Base-by-base conservation (phyloP, 2,888 invertebrate genomes). In the Trypoxylon attenuatum region DNA sequence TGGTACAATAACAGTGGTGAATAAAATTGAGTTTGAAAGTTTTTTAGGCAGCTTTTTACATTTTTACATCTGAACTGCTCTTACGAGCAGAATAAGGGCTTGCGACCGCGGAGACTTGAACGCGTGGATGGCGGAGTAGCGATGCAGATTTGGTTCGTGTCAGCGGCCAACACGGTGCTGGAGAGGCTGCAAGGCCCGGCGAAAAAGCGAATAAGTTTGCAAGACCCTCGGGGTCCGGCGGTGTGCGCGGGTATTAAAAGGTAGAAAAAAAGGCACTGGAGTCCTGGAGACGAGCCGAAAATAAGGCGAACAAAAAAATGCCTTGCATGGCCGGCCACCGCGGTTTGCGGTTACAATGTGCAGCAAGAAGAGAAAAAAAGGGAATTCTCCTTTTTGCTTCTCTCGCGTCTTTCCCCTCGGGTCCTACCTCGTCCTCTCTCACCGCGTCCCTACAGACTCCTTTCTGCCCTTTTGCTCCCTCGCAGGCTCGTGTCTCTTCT, bases 261-360 rank as follows among this genome's bases (percentile, higher is more conserved):
- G 43, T 46, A 50, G 43, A 56, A 50, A 46, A 47, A 45, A 18
- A 50, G 39, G 46, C 27, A 55, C 45, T 16, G 16, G 23, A 21
- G 8, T 42, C 39, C 54, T n/a, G 29, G n/a, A 42, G 69, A 51
- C 46, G 67, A 59, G 29, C 55, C 71, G 50, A 56, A 71, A 73
- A 73, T 52, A 73, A 77, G 62, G 58, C 38, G 50, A 64, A 52
- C 54, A 73, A 74, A 71, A 74, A 75, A 71, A 68, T 66, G 66
- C 39, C 64, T 61, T 57, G 58, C 66, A 62, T 52, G 71, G 58
- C 64, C 66, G 61, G 70, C 59, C 72, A 53, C 53, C 71, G 79
- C 63, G 75, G 78, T 77, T 77, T 74, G 79, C 71, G 78, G 77
- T 74, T 75, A 73, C 77, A 57, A 62, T 66, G 55, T 56, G 50